phyloP scores from a whole-genome alignment of 2,888 invertebrate species.

The Aphodius sticticus region DNA sequence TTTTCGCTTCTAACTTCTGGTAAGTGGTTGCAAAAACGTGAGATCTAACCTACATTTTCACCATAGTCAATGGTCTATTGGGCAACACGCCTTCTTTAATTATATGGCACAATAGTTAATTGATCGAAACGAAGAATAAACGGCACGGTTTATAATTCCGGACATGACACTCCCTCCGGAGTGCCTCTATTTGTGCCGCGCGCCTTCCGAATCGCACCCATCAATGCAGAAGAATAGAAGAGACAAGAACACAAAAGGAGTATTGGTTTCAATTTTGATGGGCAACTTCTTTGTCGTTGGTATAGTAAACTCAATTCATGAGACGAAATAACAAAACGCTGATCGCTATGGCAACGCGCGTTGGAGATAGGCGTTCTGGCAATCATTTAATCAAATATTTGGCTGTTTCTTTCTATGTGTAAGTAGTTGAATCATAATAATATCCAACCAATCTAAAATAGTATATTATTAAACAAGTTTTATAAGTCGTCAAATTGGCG shows the following conservation, averaged over 20 bases:
- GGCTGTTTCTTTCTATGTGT: no score
- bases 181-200: no score
- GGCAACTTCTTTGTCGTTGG: not conserved
- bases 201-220: not conserved
- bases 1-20: not conserved
- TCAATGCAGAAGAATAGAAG: not conserved
- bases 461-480: no score
- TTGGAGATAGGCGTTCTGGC: no score
- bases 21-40: not conserved
- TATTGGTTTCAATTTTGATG: not conserved
- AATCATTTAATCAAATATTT: no score
- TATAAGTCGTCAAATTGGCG: no score
- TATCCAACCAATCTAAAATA: no score
- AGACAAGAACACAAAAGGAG: not conserved
- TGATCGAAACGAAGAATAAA: not conserved
- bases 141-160: not conserved
- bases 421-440: no score
- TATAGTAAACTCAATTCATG: not conserved
- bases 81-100: not conserved
- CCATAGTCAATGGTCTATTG: not conserved
- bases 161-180: not conserved
- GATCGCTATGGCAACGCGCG: no score
- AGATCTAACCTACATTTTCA: not conserved
- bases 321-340: no score
- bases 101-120: not conserved